phyloP scores from a whole-genome alignment of 2,113 vertebrate species.

The Ctenomys sociabilis region DNA sequence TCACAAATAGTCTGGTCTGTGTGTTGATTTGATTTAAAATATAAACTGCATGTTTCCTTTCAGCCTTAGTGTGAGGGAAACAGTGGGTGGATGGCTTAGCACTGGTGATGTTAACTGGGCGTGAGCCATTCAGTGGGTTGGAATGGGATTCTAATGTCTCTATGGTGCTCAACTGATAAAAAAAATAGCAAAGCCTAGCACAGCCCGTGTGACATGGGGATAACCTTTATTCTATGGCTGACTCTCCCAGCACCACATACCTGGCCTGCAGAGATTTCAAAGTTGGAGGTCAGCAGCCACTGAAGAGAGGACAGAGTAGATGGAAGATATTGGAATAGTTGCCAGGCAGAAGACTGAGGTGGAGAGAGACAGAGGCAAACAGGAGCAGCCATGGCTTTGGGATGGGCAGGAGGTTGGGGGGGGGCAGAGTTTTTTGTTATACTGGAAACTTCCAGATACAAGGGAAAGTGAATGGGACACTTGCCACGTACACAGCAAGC shows the following conservation, averaged over 20 bases:
- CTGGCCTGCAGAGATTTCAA: not conserved
- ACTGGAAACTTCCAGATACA: not conserved
- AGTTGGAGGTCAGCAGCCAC: not conserved
- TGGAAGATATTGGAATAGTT: not conserved
- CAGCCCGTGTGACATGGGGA: not conserved
- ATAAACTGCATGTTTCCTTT: not conserved
- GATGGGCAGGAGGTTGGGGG: too few species aligned
- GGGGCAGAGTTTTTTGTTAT: not conserved
- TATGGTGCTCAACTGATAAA: not conserved
- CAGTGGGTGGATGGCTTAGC: not conserved
- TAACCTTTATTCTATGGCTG: not conserved
- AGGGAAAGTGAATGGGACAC: not conserved
- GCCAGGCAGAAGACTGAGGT: not conserved
- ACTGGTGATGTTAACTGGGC: not conserved
- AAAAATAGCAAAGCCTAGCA: not conserved
- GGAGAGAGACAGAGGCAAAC: not conserved
- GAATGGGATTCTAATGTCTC: not conserved
- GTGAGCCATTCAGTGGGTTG: not conserved
- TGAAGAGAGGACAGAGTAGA: not conserved
- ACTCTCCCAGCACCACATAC: not conserved
- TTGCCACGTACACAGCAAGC: too few species aligned
- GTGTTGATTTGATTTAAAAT: slow-evolving; percentile 38
- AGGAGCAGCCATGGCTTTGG: not conserved
- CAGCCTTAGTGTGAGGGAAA: not conserved
- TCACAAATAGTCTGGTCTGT: slow-evolving; percentile 5